Percentiles rank a stretch among this genome's conserved stretches.
phyloP scores from a whole-genome alignment of 2,113 vertebrate genomes.

The Scalopus aquaticus region DNA sequence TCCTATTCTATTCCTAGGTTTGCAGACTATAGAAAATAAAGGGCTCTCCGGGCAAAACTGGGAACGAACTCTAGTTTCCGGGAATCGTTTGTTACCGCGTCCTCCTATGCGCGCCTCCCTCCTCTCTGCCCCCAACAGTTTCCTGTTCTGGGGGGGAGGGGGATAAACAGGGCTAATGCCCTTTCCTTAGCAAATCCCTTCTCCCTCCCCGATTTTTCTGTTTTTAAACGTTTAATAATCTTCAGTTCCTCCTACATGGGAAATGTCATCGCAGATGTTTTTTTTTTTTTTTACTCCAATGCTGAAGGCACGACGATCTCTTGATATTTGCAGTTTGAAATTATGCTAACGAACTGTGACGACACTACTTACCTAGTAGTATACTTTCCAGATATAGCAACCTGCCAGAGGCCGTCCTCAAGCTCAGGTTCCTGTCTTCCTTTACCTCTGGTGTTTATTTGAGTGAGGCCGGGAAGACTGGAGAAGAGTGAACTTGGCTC shows the following conservation, averaged over 20 bases:
- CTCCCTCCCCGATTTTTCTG: neutral
- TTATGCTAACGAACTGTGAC: neutral
- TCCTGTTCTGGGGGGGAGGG: neutral
- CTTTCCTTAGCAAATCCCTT: neutral
- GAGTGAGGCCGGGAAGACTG: neutral
- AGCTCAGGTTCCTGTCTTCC: neutral
- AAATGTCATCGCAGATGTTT: neutral
- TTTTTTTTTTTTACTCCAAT: neutral
- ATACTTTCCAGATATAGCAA: neutral
- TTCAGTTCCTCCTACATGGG: neutral
- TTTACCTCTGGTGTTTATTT: neutral
- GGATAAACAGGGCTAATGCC: neutral
- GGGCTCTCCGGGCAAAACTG: slow-evolving; percentile 45
- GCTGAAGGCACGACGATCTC: neutral
- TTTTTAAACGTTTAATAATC: neutral
- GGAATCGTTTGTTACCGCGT: neutral
- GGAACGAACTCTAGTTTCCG: neutral
- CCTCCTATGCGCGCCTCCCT: neutral
- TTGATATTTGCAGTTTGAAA: neutral
- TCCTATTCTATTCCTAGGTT: neutral
- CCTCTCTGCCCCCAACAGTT: neutral
- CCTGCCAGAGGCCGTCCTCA: neutral
- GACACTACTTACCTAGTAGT: neutral
- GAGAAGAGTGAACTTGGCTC: neutral
- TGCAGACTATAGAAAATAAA: slow-evolving; percentile 57